phyloP scores from a whole-genome alignment of 2,888 invertebrate genomes.

The Ryuthela nishihirai region DNA sequence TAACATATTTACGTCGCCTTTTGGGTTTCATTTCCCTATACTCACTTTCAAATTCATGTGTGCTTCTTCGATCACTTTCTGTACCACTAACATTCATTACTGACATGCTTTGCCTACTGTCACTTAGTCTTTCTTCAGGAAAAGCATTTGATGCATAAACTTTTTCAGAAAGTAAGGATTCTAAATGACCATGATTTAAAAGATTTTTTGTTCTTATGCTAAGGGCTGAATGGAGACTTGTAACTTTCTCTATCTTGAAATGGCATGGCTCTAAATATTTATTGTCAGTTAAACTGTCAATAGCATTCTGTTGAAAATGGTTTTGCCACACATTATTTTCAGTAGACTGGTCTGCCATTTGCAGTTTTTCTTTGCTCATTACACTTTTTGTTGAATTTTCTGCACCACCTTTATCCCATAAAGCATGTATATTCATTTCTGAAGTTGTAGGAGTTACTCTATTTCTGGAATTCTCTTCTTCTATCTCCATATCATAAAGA shows the following conservation, averaged over 20 bases:
- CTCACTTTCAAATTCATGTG: slow-evolving; percentile 9
- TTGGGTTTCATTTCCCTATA: slow-evolving; percentile 12
- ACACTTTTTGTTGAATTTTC: neutral
- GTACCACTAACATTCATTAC: slow-evolving; percentile 16
- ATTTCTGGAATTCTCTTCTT: slow-evolving; percentile 16
- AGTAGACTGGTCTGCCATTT: slow-evolving; percentile 3
- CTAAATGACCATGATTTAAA: slow-evolving; percentile 9
- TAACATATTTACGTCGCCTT: slow-evolving; percentile 28
- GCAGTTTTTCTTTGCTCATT: slow-evolving; percentile 10
- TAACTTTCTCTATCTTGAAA: slow-evolving; percentile 9
- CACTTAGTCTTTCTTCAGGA: slow-evolving; percentile 18
- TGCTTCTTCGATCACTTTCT: slow-evolving; percentile 24
- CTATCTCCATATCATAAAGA: slow-evolving; percentile 5
- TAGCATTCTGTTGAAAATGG: too few species aligned
- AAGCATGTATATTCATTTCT: slow-evolving; percentile 11
- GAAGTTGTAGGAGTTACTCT: slow-evolving; percentile 7
- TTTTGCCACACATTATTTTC: slow-evolving; percentile 23
- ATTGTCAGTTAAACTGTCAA: too few species aligned
- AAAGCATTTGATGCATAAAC: slow-evolving; percentile 19
- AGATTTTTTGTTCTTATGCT: neutral
- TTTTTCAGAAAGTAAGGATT: slow-evolving; percentile 23
- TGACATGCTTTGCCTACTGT: slow-evolving; percentile 1
- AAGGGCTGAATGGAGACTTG: neutral
- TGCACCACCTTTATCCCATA: slow-evolving; percentile 19
- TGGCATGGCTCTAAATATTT: slow-evolving; percentile 18